phyloP scores from a whole-genome alignment of 1,140 invertebrate genomes.

The Drosophila guanche region DNA sequence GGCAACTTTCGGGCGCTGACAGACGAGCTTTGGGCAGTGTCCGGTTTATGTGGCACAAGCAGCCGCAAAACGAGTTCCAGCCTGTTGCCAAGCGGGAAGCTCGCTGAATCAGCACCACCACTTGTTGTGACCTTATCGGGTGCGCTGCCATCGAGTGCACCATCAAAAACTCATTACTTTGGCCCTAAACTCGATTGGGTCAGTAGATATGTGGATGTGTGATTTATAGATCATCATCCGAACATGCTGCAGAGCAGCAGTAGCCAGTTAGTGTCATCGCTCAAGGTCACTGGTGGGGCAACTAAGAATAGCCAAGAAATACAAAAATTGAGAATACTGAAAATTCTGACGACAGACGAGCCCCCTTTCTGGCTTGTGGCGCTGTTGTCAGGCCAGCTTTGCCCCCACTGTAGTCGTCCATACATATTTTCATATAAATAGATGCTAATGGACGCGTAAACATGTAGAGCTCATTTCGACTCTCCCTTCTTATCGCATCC shows the following conservation, averaged over 20 bases:
- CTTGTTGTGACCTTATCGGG: conserved; percentile 29
- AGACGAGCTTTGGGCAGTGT: conserved; percentile 11
- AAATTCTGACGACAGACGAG: conserved; percentile 42
- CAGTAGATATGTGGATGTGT: too few relatives aligned
- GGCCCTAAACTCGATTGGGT: conserved; percentile 1
- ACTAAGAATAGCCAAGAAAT: conserved; percentile 46
- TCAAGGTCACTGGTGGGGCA: conserved; percentile 35
- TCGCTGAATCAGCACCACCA: conserved; percentile 29
- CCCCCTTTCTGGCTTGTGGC: conserved; percentile 44
- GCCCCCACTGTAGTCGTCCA: conserved; percentile 27
- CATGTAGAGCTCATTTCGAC: conserved; percentile 40
- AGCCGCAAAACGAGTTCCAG: conserved; percentile 27
- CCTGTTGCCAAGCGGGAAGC: conserved; percentile 51
- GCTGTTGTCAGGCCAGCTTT: conserved; percentile 69
- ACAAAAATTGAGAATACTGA: neutral
- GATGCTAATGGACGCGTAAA: conserved; percentile 48
- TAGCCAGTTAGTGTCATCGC: conserved; percentile 6
- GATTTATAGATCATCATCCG: neutral
- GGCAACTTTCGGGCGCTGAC: conserved; percentile 44
- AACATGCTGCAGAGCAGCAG: neutral
- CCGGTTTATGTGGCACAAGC: conserved; percentile 45
- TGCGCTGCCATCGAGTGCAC: conserved; percentile 31
- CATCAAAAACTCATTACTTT: conserved; percentile 47
- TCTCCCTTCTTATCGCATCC: conserved; percentile 67
- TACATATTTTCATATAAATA: conserved; percentile 47